Conservation (phyloP, 2,797 vertebrate species). For the Molossus alvarezi region DNA sequence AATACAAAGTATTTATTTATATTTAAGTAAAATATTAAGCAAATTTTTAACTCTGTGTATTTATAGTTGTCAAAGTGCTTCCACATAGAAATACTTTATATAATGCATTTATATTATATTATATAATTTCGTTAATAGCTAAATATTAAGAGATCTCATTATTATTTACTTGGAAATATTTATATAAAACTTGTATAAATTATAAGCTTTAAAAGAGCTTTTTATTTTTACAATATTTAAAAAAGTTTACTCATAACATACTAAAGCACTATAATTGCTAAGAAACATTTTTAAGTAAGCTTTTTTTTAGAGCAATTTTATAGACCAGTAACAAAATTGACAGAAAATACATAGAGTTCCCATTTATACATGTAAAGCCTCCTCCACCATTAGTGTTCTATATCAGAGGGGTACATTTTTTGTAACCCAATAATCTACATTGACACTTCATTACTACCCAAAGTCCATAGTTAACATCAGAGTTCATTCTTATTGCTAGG, state of each 20-base stretch:
- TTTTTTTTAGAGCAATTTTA: background rate
- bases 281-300: background rate
- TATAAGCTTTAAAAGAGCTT: background rate
- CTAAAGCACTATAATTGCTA: background rate
- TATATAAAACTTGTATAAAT: background rate
- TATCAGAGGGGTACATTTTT: background rate
- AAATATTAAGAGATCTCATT: background rate
- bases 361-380: background rate
- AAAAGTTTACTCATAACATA: background rate
- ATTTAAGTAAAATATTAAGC: background rate
- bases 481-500: background rate
- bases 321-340: background rate
- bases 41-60: background rate
- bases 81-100: background rate
- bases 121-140: background rate
- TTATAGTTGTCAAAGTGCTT: constrained; percentile 6
- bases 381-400: background rate
- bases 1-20: background rate
- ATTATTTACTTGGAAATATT: background rate
- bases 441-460: no score
- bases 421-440: background rate
- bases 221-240: background rate
- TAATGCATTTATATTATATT: background rate
- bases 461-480: background rate
- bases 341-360: background rate